phyloP scores from a whole-genome alignment of 2,888 invertebrate species.

The Tipula unca region DNA sequence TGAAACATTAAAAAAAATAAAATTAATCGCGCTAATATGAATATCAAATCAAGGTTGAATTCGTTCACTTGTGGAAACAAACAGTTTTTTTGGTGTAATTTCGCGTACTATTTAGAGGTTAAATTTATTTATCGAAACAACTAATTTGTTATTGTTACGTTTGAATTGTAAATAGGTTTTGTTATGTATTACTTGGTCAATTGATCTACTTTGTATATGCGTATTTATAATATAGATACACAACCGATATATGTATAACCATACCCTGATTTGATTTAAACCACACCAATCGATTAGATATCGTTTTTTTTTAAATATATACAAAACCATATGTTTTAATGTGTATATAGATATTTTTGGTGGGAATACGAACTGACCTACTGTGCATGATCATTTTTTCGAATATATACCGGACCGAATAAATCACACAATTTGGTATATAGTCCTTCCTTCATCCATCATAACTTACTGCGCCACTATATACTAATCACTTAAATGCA shows the following conservation, averaged over 20 bases:
- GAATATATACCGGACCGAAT: neutral
- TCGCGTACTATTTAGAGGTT: neutral
- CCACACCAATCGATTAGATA: neutral
- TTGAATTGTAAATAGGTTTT: neutral
- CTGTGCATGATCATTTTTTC: neutral
- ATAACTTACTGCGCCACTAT: neutral
- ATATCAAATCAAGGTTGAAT: constrained; percentile 8
- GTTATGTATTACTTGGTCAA: neutral
- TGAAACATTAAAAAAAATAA: neutral
- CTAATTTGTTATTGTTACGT: neutral
- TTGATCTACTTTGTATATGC: neutral
- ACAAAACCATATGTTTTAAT: neutral
- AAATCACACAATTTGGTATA: too few relatives aligned
- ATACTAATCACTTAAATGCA: neutral
- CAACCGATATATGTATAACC: neutral
- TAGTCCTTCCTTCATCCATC: too few relatives aligned
- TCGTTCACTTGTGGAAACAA: neutral
- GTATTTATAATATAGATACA: neutral
- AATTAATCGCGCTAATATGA: neutral
- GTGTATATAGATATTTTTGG: neutral
- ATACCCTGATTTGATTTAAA: neutral
- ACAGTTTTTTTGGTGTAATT: neutral
- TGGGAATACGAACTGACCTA: neutral
- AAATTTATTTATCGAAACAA: neutral
- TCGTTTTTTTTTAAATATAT: neutral